Evolutionary conservation across 2,797 vertebrate genomes (phyloP).

Genomic region (Pipistrellus kuhlii): DNA sequence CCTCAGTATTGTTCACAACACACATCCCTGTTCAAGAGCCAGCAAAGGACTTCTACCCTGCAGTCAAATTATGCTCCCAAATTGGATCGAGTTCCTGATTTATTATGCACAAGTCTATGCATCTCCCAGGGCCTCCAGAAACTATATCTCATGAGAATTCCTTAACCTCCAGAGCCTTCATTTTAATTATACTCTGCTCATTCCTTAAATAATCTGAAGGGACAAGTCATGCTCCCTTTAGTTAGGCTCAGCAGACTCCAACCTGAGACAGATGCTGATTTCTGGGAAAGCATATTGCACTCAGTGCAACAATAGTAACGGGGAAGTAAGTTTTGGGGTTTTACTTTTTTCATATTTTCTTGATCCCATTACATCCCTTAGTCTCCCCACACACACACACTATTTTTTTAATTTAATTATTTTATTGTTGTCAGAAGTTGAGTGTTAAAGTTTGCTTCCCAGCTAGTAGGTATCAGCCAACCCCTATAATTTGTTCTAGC

Average conservation of each 20-base stretch:
- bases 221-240: background rate
- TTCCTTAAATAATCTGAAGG: background rate
- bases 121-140: background rate
- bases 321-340: background rate
- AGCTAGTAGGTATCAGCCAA: background rate
- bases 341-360: background rate
- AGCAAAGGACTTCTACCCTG: background rate
- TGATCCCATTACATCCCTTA: background rate
- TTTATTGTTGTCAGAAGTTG: background rate
- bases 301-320: background rate
- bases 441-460: background rate
- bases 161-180: background rate
- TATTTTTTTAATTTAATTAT: background rate
- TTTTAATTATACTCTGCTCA: background rate
- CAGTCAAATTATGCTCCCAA: background rate
- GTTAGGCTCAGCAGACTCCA: background rate
- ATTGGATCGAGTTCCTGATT: background rate
- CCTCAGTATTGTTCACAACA: background rate
- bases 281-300: background rate
- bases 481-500: background rate
- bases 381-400: too few species aligned
- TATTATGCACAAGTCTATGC: background rate
- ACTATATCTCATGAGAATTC: background rate
- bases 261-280: background rate
- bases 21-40: background rate